These are phyloP conservation scores for Corythoichthys haematopterus DNA, from an alignment of 2,113 vertebrate species.

Conservation along the genomic window DNA sequence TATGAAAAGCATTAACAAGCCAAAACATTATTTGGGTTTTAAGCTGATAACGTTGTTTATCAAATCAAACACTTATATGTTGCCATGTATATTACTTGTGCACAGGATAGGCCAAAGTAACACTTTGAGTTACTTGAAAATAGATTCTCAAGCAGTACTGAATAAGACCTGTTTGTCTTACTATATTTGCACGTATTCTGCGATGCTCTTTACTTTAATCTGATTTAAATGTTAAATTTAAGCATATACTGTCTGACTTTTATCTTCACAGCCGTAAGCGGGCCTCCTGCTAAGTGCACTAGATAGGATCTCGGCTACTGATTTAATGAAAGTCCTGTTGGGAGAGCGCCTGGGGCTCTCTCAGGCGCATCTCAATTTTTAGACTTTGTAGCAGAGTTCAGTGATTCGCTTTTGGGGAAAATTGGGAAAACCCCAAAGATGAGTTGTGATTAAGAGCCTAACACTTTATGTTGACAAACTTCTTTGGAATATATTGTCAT, in stretches of 20 bases:
- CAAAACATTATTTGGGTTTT: neutral
- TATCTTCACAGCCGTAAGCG: constrained; percentile 44
- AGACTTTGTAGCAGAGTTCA: constrained; percentile 28
- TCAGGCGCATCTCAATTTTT: constrained; percentile 34
- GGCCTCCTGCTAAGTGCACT: constrained; percentile 50
- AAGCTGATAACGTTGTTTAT: neutral
- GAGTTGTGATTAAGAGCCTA: constrained; percentile 6
- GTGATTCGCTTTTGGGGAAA: constrained; percentile 14
- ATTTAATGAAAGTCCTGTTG: constrained; percentile 46
- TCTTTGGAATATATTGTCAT: neutral
- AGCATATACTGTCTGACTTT: constrained; percentile 30
- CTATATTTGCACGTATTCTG: neutral
- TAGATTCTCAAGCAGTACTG: neutral
- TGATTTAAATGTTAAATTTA: constrained; percentile 26
- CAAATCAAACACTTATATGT: neutral
- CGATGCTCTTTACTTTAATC: neutral
- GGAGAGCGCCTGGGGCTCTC: constrained; percentile 32
- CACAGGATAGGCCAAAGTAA: neutral
- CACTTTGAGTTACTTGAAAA: neutral
- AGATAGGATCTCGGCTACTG: constrained; percentile 44
- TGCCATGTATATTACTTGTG: neutral
- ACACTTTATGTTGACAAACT: neutral
- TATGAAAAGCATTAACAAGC: neutral
- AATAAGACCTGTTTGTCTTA: neutral
- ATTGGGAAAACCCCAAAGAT: constrained; percentile 15